phyloP scores from a whole-genome alignment of 2,113 vertebrate genomes.

The Catharus bicknelli region DNA sequence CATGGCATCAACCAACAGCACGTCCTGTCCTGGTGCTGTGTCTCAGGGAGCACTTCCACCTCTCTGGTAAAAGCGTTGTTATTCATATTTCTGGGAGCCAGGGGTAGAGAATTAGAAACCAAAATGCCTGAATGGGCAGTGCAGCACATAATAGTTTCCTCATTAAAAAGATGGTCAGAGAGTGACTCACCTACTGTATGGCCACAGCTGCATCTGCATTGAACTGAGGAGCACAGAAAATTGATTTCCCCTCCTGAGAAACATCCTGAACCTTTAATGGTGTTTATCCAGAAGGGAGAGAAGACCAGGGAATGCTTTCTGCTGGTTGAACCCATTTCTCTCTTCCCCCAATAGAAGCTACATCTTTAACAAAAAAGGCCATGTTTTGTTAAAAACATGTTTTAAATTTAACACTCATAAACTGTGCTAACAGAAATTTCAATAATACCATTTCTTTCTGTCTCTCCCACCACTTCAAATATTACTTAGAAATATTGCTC shows the following conservation, averaged over 20 bases:
- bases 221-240: constrained; percentile 7
- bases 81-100: constrained; percentile 6
- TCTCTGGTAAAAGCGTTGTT: constrained; percentile 4
- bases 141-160: not conserved
- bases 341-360: not conserved
- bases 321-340: not conserved
- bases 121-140: constrained; percentile 39
- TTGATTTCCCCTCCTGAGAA: not conserved
- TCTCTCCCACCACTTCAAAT: not conserved
- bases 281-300: not conserved
- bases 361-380: not conserved
- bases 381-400: not conserved
- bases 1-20: not conserved
- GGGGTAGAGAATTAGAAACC: constrained; percentile 30
- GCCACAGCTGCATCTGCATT: not conserved
- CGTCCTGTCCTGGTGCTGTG: not conserved
- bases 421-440: not conserved
- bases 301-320: not conserved
- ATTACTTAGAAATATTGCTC: not conserved
- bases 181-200: constrained; percentile 5
- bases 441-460: not conserved
- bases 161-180: constrained; percentile 24
- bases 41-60: not conserved
- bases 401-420: constrained; percentile 8
- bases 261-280: not conserved